phyloP scores from a whole-genome alignment of 2,888 invertebrate genomes.

The Eupithecia pulchellata region DNA sequence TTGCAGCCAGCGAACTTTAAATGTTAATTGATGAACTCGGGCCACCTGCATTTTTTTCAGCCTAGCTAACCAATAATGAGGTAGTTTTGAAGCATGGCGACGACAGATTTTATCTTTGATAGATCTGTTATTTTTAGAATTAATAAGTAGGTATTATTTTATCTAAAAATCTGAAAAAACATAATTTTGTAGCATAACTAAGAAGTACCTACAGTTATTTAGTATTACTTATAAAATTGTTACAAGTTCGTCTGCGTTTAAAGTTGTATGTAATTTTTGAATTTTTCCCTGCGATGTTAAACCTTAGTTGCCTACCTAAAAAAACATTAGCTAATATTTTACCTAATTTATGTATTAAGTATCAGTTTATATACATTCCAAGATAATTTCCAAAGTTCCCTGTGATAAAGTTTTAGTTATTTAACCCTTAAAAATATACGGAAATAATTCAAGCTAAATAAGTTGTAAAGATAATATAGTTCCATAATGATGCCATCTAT shows the following conservation, averaged over 20 bases:
- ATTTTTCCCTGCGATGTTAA: neutral
- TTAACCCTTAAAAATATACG: neutral
- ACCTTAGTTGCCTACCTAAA: neutral
- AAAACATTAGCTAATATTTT: neutral
- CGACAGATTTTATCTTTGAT: neutral
- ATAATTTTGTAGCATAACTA: neutral
- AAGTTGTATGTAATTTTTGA: neutral
- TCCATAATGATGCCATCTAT: too few relatives aligned
- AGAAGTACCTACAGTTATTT: neutral
- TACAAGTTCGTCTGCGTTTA: neutral
- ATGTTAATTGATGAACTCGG: neutral
- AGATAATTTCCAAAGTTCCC: conserved; percentile 4
- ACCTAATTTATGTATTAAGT: neutral
- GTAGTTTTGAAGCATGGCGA: neutral
- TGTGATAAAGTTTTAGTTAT: conserved; percentile 5
- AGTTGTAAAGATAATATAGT: too few relatives aligned
- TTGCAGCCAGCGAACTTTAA: neutral
- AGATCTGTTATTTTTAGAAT: neutral
- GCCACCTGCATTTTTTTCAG: neutral
- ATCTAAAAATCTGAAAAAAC: neutral
- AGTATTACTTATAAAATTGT: neutral
- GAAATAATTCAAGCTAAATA: too few relatives aligned
- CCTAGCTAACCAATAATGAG: neutral
- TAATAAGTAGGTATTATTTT: neutral
- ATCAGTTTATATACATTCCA: neutral